Base-by-base conservation (phyloP, 2,113 vertebrate species). In the Anarhynchus alexandrinus region DNA sequence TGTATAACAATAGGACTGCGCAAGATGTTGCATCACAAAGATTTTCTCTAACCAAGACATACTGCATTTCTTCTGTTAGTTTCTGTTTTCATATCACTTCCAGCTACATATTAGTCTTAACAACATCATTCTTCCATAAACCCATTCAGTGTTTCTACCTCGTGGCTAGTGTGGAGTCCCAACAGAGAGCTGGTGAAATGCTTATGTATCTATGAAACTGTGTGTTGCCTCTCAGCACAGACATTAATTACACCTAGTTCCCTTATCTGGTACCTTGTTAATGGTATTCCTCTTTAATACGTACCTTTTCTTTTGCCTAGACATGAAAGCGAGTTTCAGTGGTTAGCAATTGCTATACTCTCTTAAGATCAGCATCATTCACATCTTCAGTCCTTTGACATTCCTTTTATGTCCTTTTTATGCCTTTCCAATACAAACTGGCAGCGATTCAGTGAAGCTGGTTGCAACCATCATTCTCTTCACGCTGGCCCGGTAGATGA, bases 1-100 rank as follows among this genome's bases (percentile, higher is more conserved):
- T 21, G 18, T 26, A 2, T 25, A 32, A 20, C 5, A 43, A 38
- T 29, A 64, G 29, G 23, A 51, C 32, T 54, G 6, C 1, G 0
- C 40, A 12, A 90, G 45, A 69, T 12, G 8, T 25, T 52, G 8
- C 14, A n/a, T 49, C 55, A 58, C 17, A 61, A 66, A 11, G 42
- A 23, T 70, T 73, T 77, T 73, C 27, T 81, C 42, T 62, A 62
- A 81, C 36, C 23, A 62, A 54, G 51, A 8, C 8, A 15, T 32
- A 15, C 3, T 30, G 3, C 10, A 45, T 34, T 7, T 52, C 26
- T 61, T 82, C 52, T 52, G 0, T 11, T 61, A 52, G 8, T 61
- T 83, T 70, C 51, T 78, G 9, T 14, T 81, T 81, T 64, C 18
- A 6, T 47, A 42, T 47, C n/a, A 47, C 16, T 74, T 58, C 32